Percentiles rank a stretch among this genome's conserved stretches.
phyloP scores from a whole-genome alignment of 2,797 vertebrate species.

The Coracias cyanogaster region DNA sequence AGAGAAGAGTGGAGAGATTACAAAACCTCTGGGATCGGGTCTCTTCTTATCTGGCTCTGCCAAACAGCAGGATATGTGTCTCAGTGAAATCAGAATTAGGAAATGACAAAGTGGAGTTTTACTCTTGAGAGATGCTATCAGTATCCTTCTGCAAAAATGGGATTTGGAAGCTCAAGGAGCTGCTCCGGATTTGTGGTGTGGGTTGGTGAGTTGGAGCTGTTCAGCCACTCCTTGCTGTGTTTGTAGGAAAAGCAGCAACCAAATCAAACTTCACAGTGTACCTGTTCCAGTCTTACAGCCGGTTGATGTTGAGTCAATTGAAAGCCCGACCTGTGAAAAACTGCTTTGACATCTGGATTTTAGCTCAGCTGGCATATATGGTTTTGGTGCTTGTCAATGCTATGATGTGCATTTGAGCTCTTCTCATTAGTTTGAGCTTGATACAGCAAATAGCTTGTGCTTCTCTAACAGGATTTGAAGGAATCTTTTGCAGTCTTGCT shows the following conservation, averaged over 20 bases:
- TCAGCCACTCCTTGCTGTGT: not conserved
- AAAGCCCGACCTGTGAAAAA: not conserved
- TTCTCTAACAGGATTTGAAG: not conserved
- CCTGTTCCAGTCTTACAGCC: rapidly evolving
- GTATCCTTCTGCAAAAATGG: not conserved
- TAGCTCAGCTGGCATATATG: not conserved
- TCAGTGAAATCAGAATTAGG: not conserved
- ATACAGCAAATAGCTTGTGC: not conserved
- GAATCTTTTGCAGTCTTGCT: not conserved
- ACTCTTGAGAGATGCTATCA: not conserved
- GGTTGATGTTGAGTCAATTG: not conserved
- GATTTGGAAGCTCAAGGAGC: not conserved
- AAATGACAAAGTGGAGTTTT: not conserved
- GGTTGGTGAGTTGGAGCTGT: not conserved
- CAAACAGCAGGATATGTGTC: not conserved
- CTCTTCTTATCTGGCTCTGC: not conserved
- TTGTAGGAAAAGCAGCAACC: not conserved
- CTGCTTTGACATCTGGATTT: not conserved
- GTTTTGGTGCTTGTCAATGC: not conserved
- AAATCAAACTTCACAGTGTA: not conserved
- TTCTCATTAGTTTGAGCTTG: not conserved
- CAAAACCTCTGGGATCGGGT: not conserved
- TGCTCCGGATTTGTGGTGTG: not conserved
- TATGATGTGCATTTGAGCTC: not conserved
- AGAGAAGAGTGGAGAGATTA: not conserved